Evolutionary conservation across 92 coral and sea anemone species (phyloP).

Genomic region (Palythoa heliodiscus): DNA sequence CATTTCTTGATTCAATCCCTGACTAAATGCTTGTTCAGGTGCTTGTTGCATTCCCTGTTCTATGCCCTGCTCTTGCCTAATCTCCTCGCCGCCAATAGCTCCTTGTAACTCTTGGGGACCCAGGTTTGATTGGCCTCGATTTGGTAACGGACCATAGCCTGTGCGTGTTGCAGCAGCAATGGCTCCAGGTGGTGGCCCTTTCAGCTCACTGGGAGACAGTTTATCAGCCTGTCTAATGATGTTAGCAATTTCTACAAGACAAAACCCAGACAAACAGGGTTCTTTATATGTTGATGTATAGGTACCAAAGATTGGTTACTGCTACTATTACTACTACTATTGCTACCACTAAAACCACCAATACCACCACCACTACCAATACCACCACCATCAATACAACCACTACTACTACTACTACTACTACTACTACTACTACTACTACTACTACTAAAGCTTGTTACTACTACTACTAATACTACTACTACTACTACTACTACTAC

Average conservation of each 20-base stretch:
- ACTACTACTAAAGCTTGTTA: too few relatives aligned
- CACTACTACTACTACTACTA: too few relatives aligned
- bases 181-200: constrained; percentile 57
- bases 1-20: constrained; percentile 22
- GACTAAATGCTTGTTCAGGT: constrained; percentile 25
- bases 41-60: constrained; percentile 38
- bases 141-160: constrained; percentile 37
- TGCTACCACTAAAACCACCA: too few relatives aligned
- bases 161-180: constrained; percentile 33
- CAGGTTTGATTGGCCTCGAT: constrained; percentile 19
- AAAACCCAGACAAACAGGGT: not conserved
- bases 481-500: too few relatives aligned
- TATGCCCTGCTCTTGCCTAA: constrained; percentile 13
- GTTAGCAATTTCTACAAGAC: constrained; percentile 62
- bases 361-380: too few relatives aligned
- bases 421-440: too few relatives aligned
- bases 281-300: not conserved
- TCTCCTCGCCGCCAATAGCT: not conserved
- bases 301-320: not conserved
- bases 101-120: constrained; percentile 20
- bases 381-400: too few relatives aligned
- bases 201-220: constrained; percentile 69
- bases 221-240: constrained; percentile 75
- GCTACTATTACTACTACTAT: too few relatives aligned
- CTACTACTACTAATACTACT: too few relatives aligned